Conservation (phyloP, 2,797 vertebrate species). For the Tolypeutes matacus region DNA sequence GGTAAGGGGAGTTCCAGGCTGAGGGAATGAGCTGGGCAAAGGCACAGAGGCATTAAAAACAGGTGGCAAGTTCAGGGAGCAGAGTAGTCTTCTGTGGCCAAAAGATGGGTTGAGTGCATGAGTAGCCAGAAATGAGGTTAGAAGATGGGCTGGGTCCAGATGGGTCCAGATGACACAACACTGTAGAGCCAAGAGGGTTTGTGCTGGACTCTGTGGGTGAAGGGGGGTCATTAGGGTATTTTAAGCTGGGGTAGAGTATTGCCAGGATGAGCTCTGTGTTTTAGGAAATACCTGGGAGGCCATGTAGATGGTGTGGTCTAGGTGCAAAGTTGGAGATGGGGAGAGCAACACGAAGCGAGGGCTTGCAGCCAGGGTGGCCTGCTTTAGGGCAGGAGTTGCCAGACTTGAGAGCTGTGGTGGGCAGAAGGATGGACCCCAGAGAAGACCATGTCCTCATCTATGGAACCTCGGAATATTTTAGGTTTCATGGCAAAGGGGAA, state of each 20-base stretch:
- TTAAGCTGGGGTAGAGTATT: background rate
- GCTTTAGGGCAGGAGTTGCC: background rate
- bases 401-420: background rate
- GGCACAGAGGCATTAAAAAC: too few species aligned
- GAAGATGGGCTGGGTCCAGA: background rate
- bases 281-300: background rate
- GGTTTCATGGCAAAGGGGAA: too few species aligned
- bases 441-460: too few species aligned
- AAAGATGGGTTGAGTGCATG: background rate
- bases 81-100: background rate
- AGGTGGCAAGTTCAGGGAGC: background rate
- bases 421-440: background rate
- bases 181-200: background rate
- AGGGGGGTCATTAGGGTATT: background rate
- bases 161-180: background rate
- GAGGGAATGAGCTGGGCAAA: background rate
- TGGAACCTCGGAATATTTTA: too few species aligned
- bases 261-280: background rate
- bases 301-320: background rate
- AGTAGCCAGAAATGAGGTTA: background rate
- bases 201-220: background rate
- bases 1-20: background rate
- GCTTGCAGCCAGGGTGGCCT: background rate
- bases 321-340: too few species aligned
- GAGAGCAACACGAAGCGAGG: background rate